Base-by-base conservation (phyloP, 1,140 invertebrate species). In the Orchesella cincta region DNA sequence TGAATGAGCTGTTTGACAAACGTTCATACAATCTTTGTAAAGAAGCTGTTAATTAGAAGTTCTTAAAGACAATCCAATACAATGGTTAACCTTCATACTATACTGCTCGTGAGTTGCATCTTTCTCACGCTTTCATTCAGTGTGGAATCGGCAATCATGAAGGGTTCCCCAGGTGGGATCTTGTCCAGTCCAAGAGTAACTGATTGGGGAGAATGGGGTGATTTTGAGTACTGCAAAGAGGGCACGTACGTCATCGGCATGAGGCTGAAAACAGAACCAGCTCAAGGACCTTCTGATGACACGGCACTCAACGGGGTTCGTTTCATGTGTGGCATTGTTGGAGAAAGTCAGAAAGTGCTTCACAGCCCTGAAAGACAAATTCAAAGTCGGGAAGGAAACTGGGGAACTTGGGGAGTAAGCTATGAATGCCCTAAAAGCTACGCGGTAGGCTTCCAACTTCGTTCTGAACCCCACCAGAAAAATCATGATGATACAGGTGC, bases 141-240 rank as follows among this genome's bases (percentile, higher is more conserved):
- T n/a, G n/a, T n/a, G n/a, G n/a, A n/a, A n/a, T n/a, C n/a, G n/a
- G n/a, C n/a, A n/a, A n/a, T n/a, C n/a, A n/a, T n/a, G n/a, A n/a
- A n/a, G n/a, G n/a, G n/a, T 46, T 12, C 52, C 23, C 23, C 52
- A 3, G 12, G 3, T 57, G 31, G 33, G 3, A 67, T 67, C 33
- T 16, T 73, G 28, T 35, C 2, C 18, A 78, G 76, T 18, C 78
- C 81, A 8, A 64, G 34, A 39, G 46, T 80, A 0, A 82, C 81
- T 8, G 57, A 78, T 39, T 82, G 76, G 76, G 81, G 81, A 26
- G 52, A 33, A 31, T 82, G 81, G 81, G 81, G 78, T 26, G 20
- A 67, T 12, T 18, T 33, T 12, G 62, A 80, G 36, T 20, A 3
- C 2, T 82, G 81, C 39, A 57, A 54, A 33, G 33, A 73, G 2